A percentile compares a stretch with the other conserved stretches of the same genome.
Conservation (phyloP, 2,888 invertebrate species). For the Cryptocephalus primarius region DNA sequence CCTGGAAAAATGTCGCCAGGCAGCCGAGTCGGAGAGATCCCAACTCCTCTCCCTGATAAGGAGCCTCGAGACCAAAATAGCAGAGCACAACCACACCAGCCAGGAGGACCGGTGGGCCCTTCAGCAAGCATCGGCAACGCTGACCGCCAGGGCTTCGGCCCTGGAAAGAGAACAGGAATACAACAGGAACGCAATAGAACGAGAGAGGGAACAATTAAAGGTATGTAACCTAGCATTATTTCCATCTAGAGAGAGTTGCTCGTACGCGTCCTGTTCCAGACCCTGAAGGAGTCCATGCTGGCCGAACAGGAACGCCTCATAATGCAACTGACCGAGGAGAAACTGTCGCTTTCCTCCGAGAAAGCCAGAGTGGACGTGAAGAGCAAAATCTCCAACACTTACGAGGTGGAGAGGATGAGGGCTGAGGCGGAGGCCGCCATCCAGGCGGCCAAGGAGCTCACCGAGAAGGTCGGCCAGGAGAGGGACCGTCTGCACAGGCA, state of each 20-base stretch:
- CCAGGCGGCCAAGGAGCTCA: constrained; percentile 34
- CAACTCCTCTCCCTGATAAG: constrained; percentile 44
- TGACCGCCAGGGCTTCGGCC: constrained; percentile 50
- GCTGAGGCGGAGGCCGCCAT: constrained; percentile 35
- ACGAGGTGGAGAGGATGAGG: constrained; percentile 29
- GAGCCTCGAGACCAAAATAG: constrained; percentile 45
- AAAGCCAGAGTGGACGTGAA: constrained; percentile 31
- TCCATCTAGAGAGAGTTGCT: background rate
- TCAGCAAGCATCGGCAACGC: constrained; percentile 49
- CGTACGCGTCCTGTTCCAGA: constrained; percentile 30
- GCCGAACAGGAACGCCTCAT: constrained; percentile 49
- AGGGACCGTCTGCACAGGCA: constrained; percentile 27
- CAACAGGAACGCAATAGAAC: constrained; percentile 43
- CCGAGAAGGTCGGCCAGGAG: constrained; percentile 32
- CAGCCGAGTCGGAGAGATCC: constrained; percentile 44
- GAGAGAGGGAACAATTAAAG: constrained; percentile 50
- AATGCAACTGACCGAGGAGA: constrained; percentile 48
- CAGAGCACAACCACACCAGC: constrained; percentile 45
- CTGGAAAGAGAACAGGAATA: constrained; percentile 50
- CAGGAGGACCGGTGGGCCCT: constrained; percentile 33
- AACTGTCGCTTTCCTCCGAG: constrained; percentile 37
- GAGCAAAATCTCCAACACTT: constrained; percentile 28
- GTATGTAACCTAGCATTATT: constrained; percentile 26
- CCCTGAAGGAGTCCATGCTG: constrained; percentile 44
- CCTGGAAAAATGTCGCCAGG: constrained; percentile 44